phyloP scores from a whole-genome alignment of 1,140 invertebrate species.

The Amyelois transitella region DNA sequence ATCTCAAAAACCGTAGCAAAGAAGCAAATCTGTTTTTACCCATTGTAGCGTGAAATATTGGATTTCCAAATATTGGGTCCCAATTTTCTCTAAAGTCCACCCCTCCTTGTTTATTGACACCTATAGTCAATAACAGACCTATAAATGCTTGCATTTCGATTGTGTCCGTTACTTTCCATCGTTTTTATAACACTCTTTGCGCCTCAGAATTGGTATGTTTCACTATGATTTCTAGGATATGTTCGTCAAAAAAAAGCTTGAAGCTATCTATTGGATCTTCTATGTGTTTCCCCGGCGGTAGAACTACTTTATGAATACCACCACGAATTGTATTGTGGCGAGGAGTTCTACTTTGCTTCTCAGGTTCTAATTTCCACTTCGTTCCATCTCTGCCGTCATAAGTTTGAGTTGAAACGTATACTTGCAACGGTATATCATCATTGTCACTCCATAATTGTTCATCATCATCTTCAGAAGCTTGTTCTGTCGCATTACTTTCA shows the following conservation, averaged over 20 bases:
- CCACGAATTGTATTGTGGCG: not conserved
- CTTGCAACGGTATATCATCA: too few relatives aligned
- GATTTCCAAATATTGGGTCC: too few relatives aligned
- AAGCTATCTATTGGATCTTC: conserved; percentile 2
- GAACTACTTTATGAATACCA: conserved; percentile 1
- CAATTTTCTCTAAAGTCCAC: not conserved
- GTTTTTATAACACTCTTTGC: not conserved
- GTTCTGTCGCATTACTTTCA: conserved; percentile 9
- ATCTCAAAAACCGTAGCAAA: too few relatives aligned
- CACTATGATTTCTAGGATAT: conserved; percentile 1
- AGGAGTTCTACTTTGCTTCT: not conserved
- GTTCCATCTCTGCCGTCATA: not conserved
- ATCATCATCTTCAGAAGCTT: conserved; percentile 3
- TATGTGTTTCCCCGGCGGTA: conserved; percentile 1
- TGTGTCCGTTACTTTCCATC: not conserved
- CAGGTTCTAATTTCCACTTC: conserved; percentile 2
- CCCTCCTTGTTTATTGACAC: conserved; percentile 5
- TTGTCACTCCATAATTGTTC: conserved; percentile 5
- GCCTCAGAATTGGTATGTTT: conserved; percentile 1
- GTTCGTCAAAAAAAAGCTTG: not conserved
- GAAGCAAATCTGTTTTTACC: too few relatives aligned
- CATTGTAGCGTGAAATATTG: too few relatives aligned
- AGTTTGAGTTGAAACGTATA: too few relatives aligned
- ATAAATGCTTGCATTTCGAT: conserved; percentile 7
- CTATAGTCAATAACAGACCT: conserved; percentile 4